Evolutionary conservation across 2,113 vertebrate genomes (phyloP).

Genomic region (Antechinus flavipes): DNA sequence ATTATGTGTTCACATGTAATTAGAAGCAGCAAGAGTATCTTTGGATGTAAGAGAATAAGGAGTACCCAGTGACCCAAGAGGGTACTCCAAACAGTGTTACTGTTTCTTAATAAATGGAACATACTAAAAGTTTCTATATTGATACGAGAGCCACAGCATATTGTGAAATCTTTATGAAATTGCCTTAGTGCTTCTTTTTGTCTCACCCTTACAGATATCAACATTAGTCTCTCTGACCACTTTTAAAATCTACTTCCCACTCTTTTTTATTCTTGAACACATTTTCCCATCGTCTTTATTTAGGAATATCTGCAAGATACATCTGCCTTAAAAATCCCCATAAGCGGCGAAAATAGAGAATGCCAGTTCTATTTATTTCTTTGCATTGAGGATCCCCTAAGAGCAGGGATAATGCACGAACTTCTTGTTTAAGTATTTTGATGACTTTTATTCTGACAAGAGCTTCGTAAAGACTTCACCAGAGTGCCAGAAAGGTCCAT

Average conservation of each 20-base stretch:
- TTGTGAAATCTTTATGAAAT: neutral
- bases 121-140: conserved; percentile 5
- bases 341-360: neutral
- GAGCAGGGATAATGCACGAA: neutral
- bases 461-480: neutral
- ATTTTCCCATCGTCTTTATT: neutral
- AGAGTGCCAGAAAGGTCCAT: neutral
- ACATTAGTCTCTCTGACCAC: neutral
- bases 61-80: conserved; percentile 53
- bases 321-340: neutral
- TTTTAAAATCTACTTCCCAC: neutral
- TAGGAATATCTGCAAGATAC: neutral
- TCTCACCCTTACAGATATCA: neutral
- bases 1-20: neutral
- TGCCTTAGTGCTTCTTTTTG: neutral
- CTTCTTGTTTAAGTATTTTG: neutral
- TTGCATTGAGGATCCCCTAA: neutral
- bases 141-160: neutral
- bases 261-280: neutral
- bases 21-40: neutral
- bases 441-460: neutral
- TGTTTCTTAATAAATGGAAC: neutral
- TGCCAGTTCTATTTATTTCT: neutral
- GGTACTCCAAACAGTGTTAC: conserved; percentile 8
- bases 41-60: conserved; percentile 31